Percentiles rank a stretch among this genome's conserved stretches.
These are phyloP conservation scores for Myxocyprinus asiaticus DNA, from an alignment of 2,113 vertebrate genomes.

Conservation along the genomic window DNA sequence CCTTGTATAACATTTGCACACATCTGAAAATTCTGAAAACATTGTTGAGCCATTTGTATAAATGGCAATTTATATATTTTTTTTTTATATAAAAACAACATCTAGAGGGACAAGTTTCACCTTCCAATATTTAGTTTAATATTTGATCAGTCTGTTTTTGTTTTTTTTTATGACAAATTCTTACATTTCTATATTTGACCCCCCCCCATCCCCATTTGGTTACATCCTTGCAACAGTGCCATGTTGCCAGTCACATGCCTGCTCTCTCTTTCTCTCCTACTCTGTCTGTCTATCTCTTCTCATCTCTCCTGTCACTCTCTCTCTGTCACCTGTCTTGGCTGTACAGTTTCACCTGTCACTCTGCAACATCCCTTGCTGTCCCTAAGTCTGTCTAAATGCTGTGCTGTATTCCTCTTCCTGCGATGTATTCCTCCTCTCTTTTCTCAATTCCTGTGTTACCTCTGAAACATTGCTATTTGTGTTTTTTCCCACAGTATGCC, in stretches of 20 bases:
- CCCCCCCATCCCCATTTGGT: too few species aligned
- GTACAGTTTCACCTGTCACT: slow-evolving; percentile 21
- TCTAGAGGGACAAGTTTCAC: too few species aligned
- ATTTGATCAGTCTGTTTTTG: too few species aligned
- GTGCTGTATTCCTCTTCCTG: not conserved
- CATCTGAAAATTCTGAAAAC: not conserved
- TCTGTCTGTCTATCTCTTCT: slow-evolving; percentile 2
- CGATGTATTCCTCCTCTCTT: not conserved
- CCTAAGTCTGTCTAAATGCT: not conserved
- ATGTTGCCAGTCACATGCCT: not conserved
- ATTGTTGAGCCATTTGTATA: too few species aligned
- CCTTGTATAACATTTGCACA: slow-evolving; percentile 11
- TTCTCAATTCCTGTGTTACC: slow-evolving; percentile 25
- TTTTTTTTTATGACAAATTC: too few species aligned
- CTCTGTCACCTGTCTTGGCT: not conserved
- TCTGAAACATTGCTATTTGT: not conserved
- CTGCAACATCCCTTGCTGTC: not conserved
- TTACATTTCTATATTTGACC: too few species aligned
- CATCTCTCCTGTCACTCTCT: slow-evolving; percentile 6
- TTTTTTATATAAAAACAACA: too few species aligned
- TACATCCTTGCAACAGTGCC: too few species aligned
- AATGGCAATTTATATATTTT: too few species aligned
- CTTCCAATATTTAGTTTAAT: too few species aligned
- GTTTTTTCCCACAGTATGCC: not conserved
- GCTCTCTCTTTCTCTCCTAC: not conserved